Evolutionary conservation across 1,140 invertebrate species (phyloP).

Genomic region (Drosophila sturtevanti): DNA sequence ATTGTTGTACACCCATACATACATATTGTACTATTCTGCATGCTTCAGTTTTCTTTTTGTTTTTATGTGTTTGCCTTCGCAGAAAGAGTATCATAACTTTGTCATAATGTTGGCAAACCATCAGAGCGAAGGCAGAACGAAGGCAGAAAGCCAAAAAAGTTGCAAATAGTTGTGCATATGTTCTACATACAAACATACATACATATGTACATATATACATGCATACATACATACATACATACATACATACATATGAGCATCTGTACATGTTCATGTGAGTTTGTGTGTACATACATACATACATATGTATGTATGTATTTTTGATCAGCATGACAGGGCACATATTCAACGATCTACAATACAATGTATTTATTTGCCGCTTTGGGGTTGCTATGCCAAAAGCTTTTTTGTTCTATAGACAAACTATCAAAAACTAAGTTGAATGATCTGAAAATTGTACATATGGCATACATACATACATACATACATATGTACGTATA

Average conservation of each 20-base stretch:
- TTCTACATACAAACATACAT: slow-evolving; percentile 17
- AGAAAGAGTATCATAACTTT: slow-evolving; percentile 78
- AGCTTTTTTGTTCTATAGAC: slow-evolving; percentile 33
- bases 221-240: slow-evolving; percentile 15
- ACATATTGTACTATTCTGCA: slow-evolving; percentile 34
- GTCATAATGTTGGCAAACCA: slow-evolving; percentile 73
- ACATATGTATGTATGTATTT: slow-evolving; percentile 14
- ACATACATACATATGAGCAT: slow-evolving; percentile 1
- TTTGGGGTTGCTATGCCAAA: slow-evolving; percentile 48
- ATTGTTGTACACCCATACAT: too few species aligned
- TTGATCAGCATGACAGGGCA: slow-evolving; percentile 48
- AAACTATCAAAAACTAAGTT: slow-evolving; percentile 51
- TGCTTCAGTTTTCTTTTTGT: slow-evolving; percentile 24
- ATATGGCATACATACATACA: too few species aligned
- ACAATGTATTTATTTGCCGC: slow-evolving; percentile 45
- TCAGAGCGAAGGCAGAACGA: slow-evolving; percentile 40
- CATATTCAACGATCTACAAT: slow-evolving; percentile 44
- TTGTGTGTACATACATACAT: slow-evolving; percentile 9
- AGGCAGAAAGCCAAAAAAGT: slow-evolving; percentile 66
- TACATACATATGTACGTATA: slow-evolving; percentile 14
- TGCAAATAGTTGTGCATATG: slow-evolving; percentile 49
- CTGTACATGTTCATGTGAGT: slow-evolving; percentile 3
- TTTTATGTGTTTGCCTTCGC: slow-evolving; percentile 50
- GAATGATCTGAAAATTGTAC: slow-evolving; percentile 51
- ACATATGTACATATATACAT: slow-evolving; percentile 13